Evolutionary conservation across 2,888 invertebrate genomes (phyloP).

Genomic region (Cetonia aurata): DNA sequence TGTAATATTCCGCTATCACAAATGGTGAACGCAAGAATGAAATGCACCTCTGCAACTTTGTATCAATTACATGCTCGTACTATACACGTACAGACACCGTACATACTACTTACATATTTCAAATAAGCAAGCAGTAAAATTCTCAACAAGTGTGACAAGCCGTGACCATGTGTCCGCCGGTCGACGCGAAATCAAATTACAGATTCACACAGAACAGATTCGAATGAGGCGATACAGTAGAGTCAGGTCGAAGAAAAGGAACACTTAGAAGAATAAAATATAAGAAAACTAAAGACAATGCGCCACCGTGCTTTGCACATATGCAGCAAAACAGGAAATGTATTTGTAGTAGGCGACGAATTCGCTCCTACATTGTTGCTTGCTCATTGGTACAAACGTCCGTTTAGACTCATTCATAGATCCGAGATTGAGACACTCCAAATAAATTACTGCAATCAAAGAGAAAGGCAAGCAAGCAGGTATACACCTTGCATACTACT

Average conservation of each 20-base stretch:
- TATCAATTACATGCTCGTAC: conserved; percentile 25
- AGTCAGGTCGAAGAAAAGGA: not conserved
- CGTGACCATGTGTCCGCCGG: conserved; percentile 28
- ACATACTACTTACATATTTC: conserved; percentile 27
- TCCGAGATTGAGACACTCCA: conserved; percentile 51
- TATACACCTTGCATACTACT: conserved; percentile 55
- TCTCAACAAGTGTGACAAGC: conserved; percentile 32
- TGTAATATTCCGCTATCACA: conserved; percentile 29
- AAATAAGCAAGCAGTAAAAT: conserved; percentile 33
- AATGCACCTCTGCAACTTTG: conserved; percentile 34
- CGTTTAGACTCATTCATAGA: conserved; percentile 53
- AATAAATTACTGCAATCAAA: conserved; percentile 56
- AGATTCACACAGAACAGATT: not conserved
- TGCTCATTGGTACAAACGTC: conserved; percentile 53
- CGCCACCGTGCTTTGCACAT: conserved; percentile 48
- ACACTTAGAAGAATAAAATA: conserved; percentile 9
- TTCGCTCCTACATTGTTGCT: conserved; percentile 53
- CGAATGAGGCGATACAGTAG: not conserved
- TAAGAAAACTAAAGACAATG: conserved; percentile 43
- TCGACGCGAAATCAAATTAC: conserved; percentile 34
- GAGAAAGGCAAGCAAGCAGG: conserved; percentile 53
- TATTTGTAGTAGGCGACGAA: conserved; percentile 51
- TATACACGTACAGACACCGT: conserved; percentile 5
- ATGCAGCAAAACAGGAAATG: conserved; percentile 52
- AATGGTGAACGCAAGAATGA: conserved; percentile 35